Conservation (phyloP, 92 coral and sea anemone species). For the Scolanthus callimorphus region DNA sequence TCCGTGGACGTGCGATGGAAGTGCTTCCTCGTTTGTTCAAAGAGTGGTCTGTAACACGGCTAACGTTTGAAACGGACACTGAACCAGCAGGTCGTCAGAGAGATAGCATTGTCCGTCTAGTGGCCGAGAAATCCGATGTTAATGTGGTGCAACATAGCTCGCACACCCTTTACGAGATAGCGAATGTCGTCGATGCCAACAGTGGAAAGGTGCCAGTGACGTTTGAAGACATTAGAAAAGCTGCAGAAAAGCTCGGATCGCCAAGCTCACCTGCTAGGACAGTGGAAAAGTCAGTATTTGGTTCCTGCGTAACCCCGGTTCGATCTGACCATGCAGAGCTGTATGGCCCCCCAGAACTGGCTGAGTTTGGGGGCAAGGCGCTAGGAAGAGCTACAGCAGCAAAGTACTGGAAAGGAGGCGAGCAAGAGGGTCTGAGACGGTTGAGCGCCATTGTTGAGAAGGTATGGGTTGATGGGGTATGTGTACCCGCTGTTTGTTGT, state of each 20-base stretch:
- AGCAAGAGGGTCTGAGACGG: conserved; percentile 52
- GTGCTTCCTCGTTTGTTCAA: conserved; percentile 49
- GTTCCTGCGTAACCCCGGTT: conserved; percentile 32
- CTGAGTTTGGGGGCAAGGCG: conserved; percentile 55
- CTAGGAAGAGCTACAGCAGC: conserved; percentile 17
- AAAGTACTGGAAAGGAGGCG: conserved; percentile 66
- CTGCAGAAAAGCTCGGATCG: conserved; percentile 6
- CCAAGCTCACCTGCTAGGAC: conserved; percentile 20
- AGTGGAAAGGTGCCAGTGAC: conserved; percentile 49
- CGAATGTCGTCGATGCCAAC: conserved; percentile 38
- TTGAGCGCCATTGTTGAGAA: conserved; percentile 19
- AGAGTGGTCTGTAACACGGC: conserved; percentile 59
- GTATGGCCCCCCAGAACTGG: conserved; percentile 43
- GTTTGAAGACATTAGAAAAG: conserved; percentile 50
- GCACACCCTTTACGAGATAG: conserved; percentile 65
- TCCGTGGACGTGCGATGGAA: conserved; percentile 62
- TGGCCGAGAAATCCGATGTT: conserved; percentile 56
- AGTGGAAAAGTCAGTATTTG: conserved; percentile 28
- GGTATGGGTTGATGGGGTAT: conserved; percentile 31
- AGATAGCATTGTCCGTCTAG: conserved; percentile 45
- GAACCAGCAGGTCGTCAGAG: conserved; percentile 76
- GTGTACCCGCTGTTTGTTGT: no score
- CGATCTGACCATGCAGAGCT: conserved; percentile 5
- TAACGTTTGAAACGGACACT: conserved; percentile 70
- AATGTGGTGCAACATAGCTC: conserved; percentile 60